Evolutionary conservation across 2,797 vertebrate genomes (phyloP).

Genomic region (Oophaga sylvatica): DNA sequence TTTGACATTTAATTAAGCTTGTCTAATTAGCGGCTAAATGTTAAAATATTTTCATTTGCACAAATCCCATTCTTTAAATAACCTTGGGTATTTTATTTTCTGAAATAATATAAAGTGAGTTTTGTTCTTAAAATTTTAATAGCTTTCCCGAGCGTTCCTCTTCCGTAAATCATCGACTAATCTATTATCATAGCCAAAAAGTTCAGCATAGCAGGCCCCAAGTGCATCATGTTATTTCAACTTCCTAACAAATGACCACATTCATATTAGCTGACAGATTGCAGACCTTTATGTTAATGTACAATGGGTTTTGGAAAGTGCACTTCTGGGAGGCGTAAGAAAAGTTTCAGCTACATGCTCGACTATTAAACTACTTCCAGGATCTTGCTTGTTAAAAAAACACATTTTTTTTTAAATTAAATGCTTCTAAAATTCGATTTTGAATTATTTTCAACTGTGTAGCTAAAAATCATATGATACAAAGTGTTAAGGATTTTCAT

Average conservation of each 20-base stretch:
- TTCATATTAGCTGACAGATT: constrained; percentile 77
- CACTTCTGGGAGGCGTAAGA: constrained; percentile 70
- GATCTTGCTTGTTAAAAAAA: constrained; percentile 37
- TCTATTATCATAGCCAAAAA: constrained; percentile 71
- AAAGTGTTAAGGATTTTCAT: background rate
- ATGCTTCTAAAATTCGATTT: background rate
- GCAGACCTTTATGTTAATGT: constrained; percentile 75
- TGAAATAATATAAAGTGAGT: constrained; percentile 70
- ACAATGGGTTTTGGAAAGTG: constrained; percentile 71
- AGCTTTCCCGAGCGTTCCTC: constrained; percentile 69
- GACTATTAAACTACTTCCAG: constrained; percentile 43
- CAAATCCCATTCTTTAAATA: constrained; percentile 46
- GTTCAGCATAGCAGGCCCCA: constrained; percentile 72
- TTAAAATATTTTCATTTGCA: constrained; percentile 28
- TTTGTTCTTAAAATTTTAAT: constrained; percentile 73
- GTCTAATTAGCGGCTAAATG: constrained; percentile 29
- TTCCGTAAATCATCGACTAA: constrained; percentile 75
- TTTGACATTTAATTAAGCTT: constrained; percentile 41
- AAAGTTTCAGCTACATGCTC: constrained; percentile 67
- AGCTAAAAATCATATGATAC: background rate
- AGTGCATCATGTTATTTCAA: constrained; percentile 74
- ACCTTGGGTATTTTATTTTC: constrained; percentile 64
- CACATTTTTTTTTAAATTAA: constrained; percentile 40
- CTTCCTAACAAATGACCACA: constrained; percentile 71
- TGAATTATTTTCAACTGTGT: constrained; percentile 6